These are phyloP conservation scores for Eristalis tenax DNA, from an alignment of 2,888 invertebrate genomes.

Conservation along the genomic window DNA sequence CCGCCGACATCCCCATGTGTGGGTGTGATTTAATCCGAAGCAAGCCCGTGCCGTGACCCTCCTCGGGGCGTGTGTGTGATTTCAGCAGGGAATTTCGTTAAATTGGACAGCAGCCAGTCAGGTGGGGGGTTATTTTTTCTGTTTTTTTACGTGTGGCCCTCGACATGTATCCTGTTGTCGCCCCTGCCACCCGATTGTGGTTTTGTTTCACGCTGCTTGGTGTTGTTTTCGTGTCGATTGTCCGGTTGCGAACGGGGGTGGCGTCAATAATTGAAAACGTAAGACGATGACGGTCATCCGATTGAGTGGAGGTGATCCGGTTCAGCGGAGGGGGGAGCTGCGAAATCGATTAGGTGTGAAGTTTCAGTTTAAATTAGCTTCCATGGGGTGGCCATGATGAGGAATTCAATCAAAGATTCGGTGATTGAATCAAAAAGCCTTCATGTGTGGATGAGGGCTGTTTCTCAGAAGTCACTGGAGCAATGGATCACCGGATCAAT, in stretches of 20 bases:
- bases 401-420: background rate
- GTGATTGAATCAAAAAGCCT: background rate
- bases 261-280: conserved; percentile 65
- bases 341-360: conserved; percentile 37
- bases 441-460: background rate
- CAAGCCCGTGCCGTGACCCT: conserved; percentile 15
- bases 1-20: conserved; percentile 21
- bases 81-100: conserved; percentile 54
- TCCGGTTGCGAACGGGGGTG: background rate
- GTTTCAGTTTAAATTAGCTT: conserved; percentile 47
- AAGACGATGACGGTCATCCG: conserved; percentile 49
- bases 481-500: too few species aligned
- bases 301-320: background rate
- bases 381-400: background rate
- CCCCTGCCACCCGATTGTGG: conserved; percentile 26
- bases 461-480: background rate
- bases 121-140: conserved; percentile 8
- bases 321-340: background rate
- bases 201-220: conserved; percentile 51
- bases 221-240: conserved; percentile 14
- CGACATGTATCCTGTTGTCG: background rate
- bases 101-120: conserved; percentile 21
- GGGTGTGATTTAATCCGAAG: conserved; percentile 58
- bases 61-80: conserved; percentile 16
- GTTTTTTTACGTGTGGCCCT: conserved; percentile 3